phyloP scores from a whole-genome alignment of 2,113 vertebrate genomes.

The Pelecanoides urinatrix region DNA sequence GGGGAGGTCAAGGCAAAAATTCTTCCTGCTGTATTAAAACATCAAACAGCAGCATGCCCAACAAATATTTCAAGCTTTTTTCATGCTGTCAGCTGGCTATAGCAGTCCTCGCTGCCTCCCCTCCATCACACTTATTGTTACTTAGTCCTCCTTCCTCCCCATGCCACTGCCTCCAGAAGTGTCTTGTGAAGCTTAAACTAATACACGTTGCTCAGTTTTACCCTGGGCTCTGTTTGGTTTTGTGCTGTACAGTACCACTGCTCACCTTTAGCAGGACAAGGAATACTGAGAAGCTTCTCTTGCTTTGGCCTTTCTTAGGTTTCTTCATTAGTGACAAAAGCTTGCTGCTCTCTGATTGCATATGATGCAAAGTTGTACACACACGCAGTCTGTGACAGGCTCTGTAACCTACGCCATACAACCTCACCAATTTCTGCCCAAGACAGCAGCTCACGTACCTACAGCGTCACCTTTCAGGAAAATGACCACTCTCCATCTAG shows the following conservation, averaged over 20 bases:
- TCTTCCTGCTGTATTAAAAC: background rate
- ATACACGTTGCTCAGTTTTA: background rate
- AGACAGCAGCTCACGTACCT: background rate
- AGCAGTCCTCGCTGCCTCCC: background rate
- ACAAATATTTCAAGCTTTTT: background rate
- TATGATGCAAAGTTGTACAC: rapidly evolving
- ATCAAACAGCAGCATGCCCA: background rate
- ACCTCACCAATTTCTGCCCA: background rate
- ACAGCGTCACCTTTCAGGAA: background rate
- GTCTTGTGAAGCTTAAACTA: background rate
- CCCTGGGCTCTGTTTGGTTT: background rate
- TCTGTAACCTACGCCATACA: background rate
- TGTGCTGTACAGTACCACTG: background rate
- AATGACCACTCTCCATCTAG: rapidly evolving
- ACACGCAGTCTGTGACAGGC: background rate
- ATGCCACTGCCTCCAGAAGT: background rate
- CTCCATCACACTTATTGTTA: background rate
- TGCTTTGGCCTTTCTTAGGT: background rate
- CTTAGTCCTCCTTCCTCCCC: background rate
- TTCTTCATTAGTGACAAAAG: background rate
- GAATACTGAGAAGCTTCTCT: background rate
- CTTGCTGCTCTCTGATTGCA: background rate
- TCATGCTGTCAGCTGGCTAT: background rate
- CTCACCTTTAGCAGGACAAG: background rate
- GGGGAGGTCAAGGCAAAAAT: background rate